Evolutionary conservation across 2,888 invertebrate genomes (phyloP), one percentile per base, ranked within the genome.

Genomic region (Alcis repandata): DNA sequence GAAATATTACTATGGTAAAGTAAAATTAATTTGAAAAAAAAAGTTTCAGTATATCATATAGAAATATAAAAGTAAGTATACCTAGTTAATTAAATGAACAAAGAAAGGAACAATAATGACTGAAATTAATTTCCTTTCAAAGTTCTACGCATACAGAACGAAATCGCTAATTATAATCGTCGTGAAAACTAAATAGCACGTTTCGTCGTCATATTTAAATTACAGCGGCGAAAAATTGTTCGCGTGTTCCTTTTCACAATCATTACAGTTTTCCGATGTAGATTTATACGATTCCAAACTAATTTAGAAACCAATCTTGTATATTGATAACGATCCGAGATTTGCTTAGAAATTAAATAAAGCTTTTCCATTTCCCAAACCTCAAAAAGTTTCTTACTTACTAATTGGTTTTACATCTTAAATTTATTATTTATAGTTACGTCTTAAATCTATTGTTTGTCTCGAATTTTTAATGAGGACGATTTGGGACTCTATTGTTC

Each of bases 251-350:
- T 71, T 59, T 4, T 52, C 38, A 65, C 45, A 51, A 48, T 68
- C 48, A 66, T 69, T 63, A 66, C 54, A 43, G 64, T 48, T 60
- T 63, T 61, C 60, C 60, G 33, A 63, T 67, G 63, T 70, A 69
- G 67, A 69, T 71, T 68, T 68, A 65, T 59, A 57, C 63, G 63
- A 71, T 70, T 67, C 67, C 41, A 65, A 71, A 19, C 64, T 69
- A 68, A 72, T 74, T 72, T 71, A 27, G 22, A 63, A 69, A 68
- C 52, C 66, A 65, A 74, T 74, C 68, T 69, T 67, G n/a, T n/a
- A n/a, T n/a, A n/a, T n/a, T n/a, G 67, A 74, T 72, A 70, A 63
- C 59, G 63, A 66, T 66, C 58, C 48, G 27, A 63, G 49, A 61
- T 60, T 64, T 52, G 46, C 27, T 33, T 53, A 49, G 58, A 62